Evolutionary conservation across 2,888 invertebrate genomes (phyloP), one percentile per base, ranked within the genome.

Genomic region (Sisyra nigra): DNA sequence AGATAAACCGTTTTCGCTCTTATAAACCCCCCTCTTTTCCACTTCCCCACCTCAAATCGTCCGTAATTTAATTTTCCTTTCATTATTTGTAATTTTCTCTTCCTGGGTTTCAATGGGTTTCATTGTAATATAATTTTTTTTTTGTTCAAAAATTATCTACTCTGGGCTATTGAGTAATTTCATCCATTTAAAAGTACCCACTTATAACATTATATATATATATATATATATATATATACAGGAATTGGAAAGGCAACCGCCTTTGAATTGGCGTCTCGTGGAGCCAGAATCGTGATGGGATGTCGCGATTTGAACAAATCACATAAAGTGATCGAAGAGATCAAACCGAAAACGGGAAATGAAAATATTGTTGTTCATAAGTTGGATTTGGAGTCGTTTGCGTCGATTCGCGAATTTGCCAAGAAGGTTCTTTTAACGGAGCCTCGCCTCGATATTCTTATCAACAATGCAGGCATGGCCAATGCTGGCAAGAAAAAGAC

Each of bases 211-310:
- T n/a, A n/a, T n/a, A n/a, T n/a, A n/a, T n/a, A n/a, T n/a, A n/a
- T n/a, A n/a, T n/a, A n/a, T n/a, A n/a, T n/a, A n/a, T n/a, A n/a
- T n/a, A n/a, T n/a, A n/a, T n/a, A n/a, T n/a, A 24, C 37, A 32
- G 56, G 61, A 1, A 83, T 85, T 51, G 84, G 84, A 19, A 76
- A 75, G 56, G 82, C 82, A 57, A 81, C 83, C 0, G 76, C 80
- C 0, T 66, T 66, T 49, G 76, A 80, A 49, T 55, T 83, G 47
- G 82, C 81, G 0, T 73, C 72, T 46, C 67, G 80, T 50, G 82
- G 82, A 5, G 86, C 84, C 1, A 71, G 72, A 44, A 69, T 88
- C 33, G 80, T 88, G 46, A 76, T 89, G 78, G 87, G 84, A 0
- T 88, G 87, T 57, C 67, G 87, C 48, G 80, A 82, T 55, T 52